phyloP scores from a whole-genome alignment of 1,140 invertebrate species.

The Drosophila aff. region DNA sequence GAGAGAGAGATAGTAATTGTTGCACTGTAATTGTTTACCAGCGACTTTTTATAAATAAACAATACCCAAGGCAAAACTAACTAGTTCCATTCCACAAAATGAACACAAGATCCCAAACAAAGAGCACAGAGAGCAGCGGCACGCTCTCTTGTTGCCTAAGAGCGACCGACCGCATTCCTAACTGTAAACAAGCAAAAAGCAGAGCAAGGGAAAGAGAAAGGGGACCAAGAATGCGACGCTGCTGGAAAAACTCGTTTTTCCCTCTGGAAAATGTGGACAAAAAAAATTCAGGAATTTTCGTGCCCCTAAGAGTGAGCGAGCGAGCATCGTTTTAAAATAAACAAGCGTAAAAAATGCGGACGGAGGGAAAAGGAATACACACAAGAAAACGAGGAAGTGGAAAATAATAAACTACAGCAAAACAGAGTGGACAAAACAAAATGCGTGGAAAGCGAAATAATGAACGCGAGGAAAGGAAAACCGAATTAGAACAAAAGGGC shows the following conservation, averaged over 20 bases:
- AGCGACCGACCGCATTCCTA: slow-evolving; percentile 73
- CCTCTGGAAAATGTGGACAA: slow-evolving; percentile 69
- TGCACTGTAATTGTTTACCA: slow-evolving; percentile 61
- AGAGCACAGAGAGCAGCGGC: slow-evolving; percentile 17
- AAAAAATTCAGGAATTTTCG: slow-evolving; percentile 81
- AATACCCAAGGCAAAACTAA: slow-evolving; percentile 29
- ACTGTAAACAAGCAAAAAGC: slow-evolving; percentile 79
- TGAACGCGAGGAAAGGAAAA: slow-evolving; percentile 40
- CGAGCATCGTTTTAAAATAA: slow-evolving; percentile 62
- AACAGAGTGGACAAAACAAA: slow-evolving; percentile 67
- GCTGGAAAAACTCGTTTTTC: slow-evolving; percentile 81
- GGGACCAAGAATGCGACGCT: slow-evolving; percentile 58
- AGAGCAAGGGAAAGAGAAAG: slow-evolving; percentile 11
- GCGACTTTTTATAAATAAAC: slow-evolving; percentile 51
- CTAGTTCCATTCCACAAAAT: slow-evolving; percentile 26
- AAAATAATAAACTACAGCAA: slow-evolving; percentile 25
- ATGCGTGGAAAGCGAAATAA: slow-evolving; percentile 44
- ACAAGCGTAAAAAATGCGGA: slow-evolving; percentile 32
- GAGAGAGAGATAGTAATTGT: slow-evolving; percentile 49
- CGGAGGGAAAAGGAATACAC: slow-evolving; percentile 24
- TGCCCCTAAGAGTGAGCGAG: slow-evolving; percentile 33
- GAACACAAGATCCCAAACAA: slow-evolving; percentile 21
- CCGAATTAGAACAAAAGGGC: slow-evolving; percentile 18
- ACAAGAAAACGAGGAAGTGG: slow-evolving; percentile 63
- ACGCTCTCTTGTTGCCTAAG: slow-evolving; percentile 52